These are phyloP conservation scores for Rhynchophorus ferrugineus DNA, from an alignment of 1,140 invertebrate genomes.

Conservation along the genomic window DNA sequence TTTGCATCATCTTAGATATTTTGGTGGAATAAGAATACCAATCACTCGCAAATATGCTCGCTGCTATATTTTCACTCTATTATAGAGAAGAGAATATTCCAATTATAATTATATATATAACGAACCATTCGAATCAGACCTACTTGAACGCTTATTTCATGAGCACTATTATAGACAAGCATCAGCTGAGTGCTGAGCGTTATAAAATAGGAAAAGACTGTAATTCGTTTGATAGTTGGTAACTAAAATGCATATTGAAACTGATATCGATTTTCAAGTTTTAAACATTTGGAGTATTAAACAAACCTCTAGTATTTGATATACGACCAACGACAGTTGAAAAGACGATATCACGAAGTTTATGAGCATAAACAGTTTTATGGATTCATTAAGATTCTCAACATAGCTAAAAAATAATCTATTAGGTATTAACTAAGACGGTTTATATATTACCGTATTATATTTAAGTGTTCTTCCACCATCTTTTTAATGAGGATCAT, in stretches of 20 bases:
- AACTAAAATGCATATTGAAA: constrained; percentile 7
- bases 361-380: constrained; percentile 17
- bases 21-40: constrained; percentile 8
- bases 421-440: too few relatives aligned
- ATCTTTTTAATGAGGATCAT: constrained; percentile 11
- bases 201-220: constrained; percentile 18
- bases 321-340: constrained; percentile 20
- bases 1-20: constrained; percentile 10
- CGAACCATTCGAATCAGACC: not conserved
- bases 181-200: constrained; percentile 18
- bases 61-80: constrained; percentile 19
- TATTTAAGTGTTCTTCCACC: constrained; percentile 12
- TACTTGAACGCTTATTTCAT: constrained; percentile 19
- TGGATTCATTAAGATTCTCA: constrained; percentile 6
- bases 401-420: constrained; percentile 19
- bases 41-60: constrained; percentile 17
- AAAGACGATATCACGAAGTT: constrained; percentile 24
- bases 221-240: not conserved
- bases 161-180: constrained; percentile 16
- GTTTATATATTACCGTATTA: constrained; percentile 19
- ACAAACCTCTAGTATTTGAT: constrained; percentile 18
- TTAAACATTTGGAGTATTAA: not conserved
- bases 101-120: not conserved
- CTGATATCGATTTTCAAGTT: not conserved
- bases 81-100: not conserved